phyloP scores from a whole-genome alignment of 2,113 vertebrate genomes.

The Zosterops japonicus region DNA sequence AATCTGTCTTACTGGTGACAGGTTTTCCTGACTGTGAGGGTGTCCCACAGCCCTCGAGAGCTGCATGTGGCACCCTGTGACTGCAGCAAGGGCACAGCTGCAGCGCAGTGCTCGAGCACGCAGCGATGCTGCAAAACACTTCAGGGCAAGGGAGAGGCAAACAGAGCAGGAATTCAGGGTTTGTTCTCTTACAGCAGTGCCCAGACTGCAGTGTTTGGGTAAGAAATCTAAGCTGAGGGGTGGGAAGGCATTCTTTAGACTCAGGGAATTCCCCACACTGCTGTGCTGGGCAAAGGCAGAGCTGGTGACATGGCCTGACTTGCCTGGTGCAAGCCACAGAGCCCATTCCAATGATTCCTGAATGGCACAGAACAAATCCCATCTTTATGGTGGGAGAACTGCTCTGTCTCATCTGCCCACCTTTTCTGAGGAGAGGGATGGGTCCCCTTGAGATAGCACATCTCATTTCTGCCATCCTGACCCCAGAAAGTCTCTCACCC shows the following conservation, averaged over 20 bases:
- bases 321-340: background rate
- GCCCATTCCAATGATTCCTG: background rate
- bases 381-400: background rate
- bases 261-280: background rate
- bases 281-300: background rate
- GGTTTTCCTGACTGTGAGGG: background rate
- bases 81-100: constrained; percentile 31
- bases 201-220: background rate
- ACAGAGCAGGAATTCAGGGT: background rate
- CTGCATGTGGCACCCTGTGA: background rate
- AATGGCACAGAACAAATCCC: background rate
- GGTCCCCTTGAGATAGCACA: accelerated
- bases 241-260: accelerated
- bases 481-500: background rate
- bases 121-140: background rate
- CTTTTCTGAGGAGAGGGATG: background rate
- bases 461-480: background rate
- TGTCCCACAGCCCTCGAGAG: background rate
- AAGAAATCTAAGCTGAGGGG: background rate
- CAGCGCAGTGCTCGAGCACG: accelerated
- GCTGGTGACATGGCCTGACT: background rate
- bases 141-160: background rate
- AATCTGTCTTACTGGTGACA: background rate
- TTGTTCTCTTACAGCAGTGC: background rate
- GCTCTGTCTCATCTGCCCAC: background rate